phyloP scores from a whole-genome alignment of 2,113 vertebrate species.

The Antechinus flavipes region DNA sequence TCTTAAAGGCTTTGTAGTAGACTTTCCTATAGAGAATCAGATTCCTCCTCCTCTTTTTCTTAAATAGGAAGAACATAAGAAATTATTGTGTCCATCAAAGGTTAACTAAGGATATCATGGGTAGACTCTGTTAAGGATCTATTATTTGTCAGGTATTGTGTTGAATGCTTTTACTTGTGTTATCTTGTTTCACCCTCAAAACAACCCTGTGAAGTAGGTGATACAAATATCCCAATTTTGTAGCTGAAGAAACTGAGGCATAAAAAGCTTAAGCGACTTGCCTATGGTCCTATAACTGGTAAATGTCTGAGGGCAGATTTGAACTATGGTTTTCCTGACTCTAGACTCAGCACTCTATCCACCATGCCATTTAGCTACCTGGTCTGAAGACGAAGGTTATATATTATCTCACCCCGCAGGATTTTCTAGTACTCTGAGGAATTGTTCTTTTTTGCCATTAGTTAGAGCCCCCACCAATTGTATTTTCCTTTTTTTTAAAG shows the following conservation, averaged over 20 bases:
- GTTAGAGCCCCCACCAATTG: not conserved
- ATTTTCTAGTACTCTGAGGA: not conserved
- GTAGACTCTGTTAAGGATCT: not conserved
- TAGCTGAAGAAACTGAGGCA: not conserved
- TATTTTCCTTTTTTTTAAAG: not conserved
- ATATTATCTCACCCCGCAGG: not conserved
- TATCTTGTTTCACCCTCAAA: not conserved
- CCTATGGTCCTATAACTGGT: not conserved
- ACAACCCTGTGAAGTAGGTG: not conserved
- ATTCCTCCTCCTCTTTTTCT: not conserved
- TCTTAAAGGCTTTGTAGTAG: not conserved
- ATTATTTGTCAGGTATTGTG: not conserved
- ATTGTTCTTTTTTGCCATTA: not conserved
- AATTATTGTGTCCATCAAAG: not conserved
- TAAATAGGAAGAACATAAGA: not conserved
- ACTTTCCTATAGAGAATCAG: not conserved
- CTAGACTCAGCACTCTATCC: not conserved
- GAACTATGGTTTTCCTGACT: not conserved
- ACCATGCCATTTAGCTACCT: not conserved
- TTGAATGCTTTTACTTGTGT: not conserved
- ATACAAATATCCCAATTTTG: not conserved
- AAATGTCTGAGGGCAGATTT: not conserved
- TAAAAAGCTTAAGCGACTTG: not conserved
- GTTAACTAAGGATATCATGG: not conserved
- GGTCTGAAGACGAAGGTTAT: not conserved